These are phyloP conservation scores for Anoplius nigerrimus DNA, from an alignment of 2,888 invertebrate species.

Conservation along the genomic window DNA sequence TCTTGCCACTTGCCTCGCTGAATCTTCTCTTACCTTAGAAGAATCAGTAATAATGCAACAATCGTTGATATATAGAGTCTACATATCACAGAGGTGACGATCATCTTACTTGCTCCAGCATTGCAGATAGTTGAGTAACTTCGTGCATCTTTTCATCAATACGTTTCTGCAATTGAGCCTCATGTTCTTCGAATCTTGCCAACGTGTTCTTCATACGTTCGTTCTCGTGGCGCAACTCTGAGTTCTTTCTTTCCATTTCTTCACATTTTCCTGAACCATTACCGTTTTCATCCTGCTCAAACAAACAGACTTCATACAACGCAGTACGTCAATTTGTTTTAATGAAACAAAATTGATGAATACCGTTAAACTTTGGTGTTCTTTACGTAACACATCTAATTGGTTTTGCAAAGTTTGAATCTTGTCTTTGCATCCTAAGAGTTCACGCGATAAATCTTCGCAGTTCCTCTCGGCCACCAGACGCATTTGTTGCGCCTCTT, in stretches of 20 bases:
- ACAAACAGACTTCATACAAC: neutral
- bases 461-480: conserved; percentile 81
- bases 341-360: neutral
- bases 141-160: conserved; percentile 83
- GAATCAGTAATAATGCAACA: no score
- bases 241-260: conserved; percentile 75
- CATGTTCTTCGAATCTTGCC: conserved; percentile 78
- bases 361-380: conserved; percentile 61
- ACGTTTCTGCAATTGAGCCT: conserved; percentile 79
- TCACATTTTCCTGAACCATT: conserved; percentile 55
- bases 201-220: conserved; percentile 76
- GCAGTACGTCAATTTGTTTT: neutral
- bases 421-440: conserved; percentile 80
- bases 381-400: conserved; percentile 65
- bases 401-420: conserved; percentile 71
- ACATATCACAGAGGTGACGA: no score
- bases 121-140: conserved; percentile 80
- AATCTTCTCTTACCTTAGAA: conserved; percentile 80
- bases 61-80: no score
- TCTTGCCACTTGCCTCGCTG: conserved; percentile 80
- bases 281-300: conserved; percentile 55
- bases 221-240: conserved; percentile 77
- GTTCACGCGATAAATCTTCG: conserved; percentile 81
- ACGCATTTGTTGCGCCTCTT: conserved; percentile 83
- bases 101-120: conserved; percentile 76